A percentile compares a stretch with the other conserved stretches of the same genome.
Evolutionary conservation across 2,113 vertebrate species (phyloP).

Genomic region (Empidonax alnorum): DNA sequence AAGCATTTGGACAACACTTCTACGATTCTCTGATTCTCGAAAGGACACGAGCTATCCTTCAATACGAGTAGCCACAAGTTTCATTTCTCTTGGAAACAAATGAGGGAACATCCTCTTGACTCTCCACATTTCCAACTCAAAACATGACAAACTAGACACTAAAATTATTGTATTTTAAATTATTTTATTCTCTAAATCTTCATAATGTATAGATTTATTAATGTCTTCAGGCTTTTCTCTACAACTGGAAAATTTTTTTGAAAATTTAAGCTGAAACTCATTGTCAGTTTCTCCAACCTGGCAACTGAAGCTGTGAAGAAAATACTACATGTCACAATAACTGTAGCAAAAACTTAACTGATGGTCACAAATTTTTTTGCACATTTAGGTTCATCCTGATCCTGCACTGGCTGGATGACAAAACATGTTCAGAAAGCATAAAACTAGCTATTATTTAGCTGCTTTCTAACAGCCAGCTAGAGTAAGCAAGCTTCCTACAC

Average conservation of each 20-base stretch:
- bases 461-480: neutral
- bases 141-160: neutral
- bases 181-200: neutral
- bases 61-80: neutral
- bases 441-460: neutral
- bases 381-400: neutral
- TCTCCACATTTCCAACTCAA: neutral
- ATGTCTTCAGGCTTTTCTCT: neutral
- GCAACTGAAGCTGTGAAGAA: neutral
- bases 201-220: neutral
- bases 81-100: neutral
- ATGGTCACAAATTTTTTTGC: neutral
- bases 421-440: neutral
- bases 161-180: neutral
- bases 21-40: neutral
- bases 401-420: neutral
- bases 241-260: neutral
- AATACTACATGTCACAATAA: neutral
- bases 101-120: neutral
- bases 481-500: neutral
- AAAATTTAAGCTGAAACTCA: neutral
- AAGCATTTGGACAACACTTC: neutral
- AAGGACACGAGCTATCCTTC: rapidly evolving
- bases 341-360: neutral
- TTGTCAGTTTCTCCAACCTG: neutral